Base-by-base conservation (phyloP, 1,140 invertebrate species). In the Tetranychus cinnabarinus region DNA sequence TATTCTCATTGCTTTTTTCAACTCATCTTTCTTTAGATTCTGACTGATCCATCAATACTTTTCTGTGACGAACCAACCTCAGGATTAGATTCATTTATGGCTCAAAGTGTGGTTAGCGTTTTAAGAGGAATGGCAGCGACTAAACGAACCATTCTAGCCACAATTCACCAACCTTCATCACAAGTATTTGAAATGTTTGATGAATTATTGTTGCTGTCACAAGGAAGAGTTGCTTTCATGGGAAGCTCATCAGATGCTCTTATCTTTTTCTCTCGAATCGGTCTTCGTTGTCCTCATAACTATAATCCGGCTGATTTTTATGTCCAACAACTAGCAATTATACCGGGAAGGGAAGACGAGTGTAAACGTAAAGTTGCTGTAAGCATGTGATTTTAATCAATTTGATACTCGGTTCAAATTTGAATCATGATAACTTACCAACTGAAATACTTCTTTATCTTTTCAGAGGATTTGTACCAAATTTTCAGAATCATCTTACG, bases 251-350 rank as follows among this genome's bases (percentile, higher is more conserved):
- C 78, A 60, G 80, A 83, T 69, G 82, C 86, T 56, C 78, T 85
- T 33, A 77, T 82, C 63, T 85, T 84, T 70, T 88, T 88, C 68
- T 77, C 78, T 64, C 76, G 75, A 60, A 77, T 86, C 55, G 84
- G 83, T 61, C 77, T 86, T 54, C 78, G 79, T 47, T 79, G 86
- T 64, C 76, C 82, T 66, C 80, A 81, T 3, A 82, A 87, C 71
- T 88, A 86, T 69, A 88, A 88, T 74, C 85, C 85, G 35, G 85
- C 85, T 2, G 85, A 88, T 71, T 87, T 87, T 71, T 84, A 87
- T 67, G 74, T 64, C 15, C 33, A 34, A 2, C 34, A 56, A 39
- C 15, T 56, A 7, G 55, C 90, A 0, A 81, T 93, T 1, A 80
- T 86, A 31, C 88, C 89, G 0, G 85, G 82, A 0, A 77, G 79